Base-by-base conservation (phyloP, 2,797 vertebrate species). In the Vultur gryphus region DNA sequence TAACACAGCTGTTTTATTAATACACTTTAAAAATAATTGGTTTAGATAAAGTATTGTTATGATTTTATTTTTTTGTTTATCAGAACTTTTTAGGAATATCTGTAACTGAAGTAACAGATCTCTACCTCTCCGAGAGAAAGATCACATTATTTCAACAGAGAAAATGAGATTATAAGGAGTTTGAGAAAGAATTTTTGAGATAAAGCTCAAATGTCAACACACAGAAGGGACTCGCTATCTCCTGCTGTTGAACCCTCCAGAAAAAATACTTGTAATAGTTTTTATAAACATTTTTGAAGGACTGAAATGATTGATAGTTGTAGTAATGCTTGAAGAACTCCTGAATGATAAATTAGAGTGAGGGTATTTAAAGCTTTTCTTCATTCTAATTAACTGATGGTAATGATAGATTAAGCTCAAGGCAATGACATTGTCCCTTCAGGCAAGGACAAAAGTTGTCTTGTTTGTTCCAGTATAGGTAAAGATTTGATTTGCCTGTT, bases 311-410 rank as follows among this genome's bases (percentile, higher is more conserved):
- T 89, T 98, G 98, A 96, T 97, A 97, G 92, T 93, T 97, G 67
- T 49, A 90, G 90, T 96, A 97, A 97, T 83, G 55, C 90, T 97
- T 98, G 95, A 97, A 98, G 97, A 97, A 98, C 96, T 98, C 98
- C 82, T 97, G 97, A 98, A 98, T 97, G 97, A 97, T 82, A 95
- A 98, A 98, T 98, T 97, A 98, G 95, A 97, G 90, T 95, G 88
- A 98, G 97, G 97, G 97, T 95, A 98, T 98, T 97, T 98, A 96
- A 98, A 98, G 93, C 76, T 92, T 93, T 95, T 97, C 96, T 97
- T 98, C 98, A 97, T 98, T 98, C 97, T 98, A 98, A 99, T 99
- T 98, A 99, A 98, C 94, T 94, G 91, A 98, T 97, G 98, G 96
- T 96, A 98, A 98, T 98, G 98, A 98, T 98, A 98, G 98, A 98